Evolutionary conservation across 2,888 invertebrate genomes (phyloP).

Genomic region (Hoplodrina blanda): DNA sequence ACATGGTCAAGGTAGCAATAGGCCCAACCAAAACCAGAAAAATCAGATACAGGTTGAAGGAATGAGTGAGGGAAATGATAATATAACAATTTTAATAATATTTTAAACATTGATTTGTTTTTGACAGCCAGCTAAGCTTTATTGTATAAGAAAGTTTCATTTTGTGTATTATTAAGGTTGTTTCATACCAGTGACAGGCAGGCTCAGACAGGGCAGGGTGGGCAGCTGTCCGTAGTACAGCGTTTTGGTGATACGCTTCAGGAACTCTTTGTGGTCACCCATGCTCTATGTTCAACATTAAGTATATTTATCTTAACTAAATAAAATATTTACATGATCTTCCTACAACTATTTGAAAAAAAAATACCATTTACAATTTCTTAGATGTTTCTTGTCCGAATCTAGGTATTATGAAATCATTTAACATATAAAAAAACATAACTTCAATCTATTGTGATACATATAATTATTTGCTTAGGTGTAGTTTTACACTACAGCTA

Average conservation of each 20-base stretch:
- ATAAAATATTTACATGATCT: background rate
- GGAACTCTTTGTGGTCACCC: slow-evolving; percentile 94
- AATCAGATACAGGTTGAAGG: too few relatives aligned
- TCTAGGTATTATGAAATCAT: background rate
- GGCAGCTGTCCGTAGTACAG: slow-evolving; percentile 96
- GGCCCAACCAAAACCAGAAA: too few relatives aligned
- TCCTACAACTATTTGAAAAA: too few relatives aligned
- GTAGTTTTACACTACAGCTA: background rate
- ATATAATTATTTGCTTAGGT: background rate
- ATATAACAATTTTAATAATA: too few relatives aligned
- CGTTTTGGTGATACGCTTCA: slow-evolving; percentile 96
- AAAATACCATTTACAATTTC: too few relatives aligned
- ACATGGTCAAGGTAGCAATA: too few relatives aligned
- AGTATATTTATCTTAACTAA: slow-evolving; percentile 6
- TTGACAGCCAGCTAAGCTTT: too few relatives aligned
- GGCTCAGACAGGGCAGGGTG: slow-evolving; percentile 93
- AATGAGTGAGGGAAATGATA: too few relatives aligned
- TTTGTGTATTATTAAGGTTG: background rate
- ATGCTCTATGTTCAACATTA: slow-evolving; percentile 84
- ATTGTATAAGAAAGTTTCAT: background rate
- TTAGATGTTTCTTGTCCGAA: too few relatives aligned
- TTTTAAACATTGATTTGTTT: too few relatives aligned
- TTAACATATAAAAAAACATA: background rate
- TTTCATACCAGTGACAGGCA: slow-evolving; percentile 94
- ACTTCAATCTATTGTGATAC: background rate